A percentile compares a stretch with the other conserved stretches of the same genome.
Evolutionary conservation across 1,140 invertebrate species (phyloP).

Genomic region (Aphidius ervi): DNA sequence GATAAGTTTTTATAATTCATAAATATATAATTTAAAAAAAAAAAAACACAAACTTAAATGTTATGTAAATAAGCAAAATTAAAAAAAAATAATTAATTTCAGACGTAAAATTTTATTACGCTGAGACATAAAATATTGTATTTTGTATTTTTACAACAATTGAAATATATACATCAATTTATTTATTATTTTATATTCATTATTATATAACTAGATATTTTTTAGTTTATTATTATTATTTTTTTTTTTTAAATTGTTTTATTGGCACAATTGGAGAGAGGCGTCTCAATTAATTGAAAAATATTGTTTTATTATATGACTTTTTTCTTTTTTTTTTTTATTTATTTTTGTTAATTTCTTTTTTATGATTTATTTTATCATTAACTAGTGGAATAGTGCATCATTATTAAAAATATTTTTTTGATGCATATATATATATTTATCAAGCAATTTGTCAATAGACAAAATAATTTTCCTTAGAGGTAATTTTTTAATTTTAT

Average conservation of each 20-base stretch:
- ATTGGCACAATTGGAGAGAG: conserved; percentile 44
- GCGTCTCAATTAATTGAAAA: conserved; percentile 37
- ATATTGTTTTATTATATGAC: conserved; percentile 24
- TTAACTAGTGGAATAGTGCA: no score
- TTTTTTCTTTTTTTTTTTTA: conserved; percentile 11
- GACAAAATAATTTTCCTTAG: no score
- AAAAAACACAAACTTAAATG: not conserved
- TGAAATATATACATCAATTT: conserved; percentile 30
- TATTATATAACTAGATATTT: no score
- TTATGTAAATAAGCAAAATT: not conserved
- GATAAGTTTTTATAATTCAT: not conserved
- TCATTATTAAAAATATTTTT: not conserved
- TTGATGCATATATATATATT: conserved; percentile 2
- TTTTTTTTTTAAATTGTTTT: conserved; percentile 10
- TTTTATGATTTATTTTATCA: no score
- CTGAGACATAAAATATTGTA: conserved; percentile 15
- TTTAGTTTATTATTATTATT: conserved; percentile 38
- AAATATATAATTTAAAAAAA: not conserved
- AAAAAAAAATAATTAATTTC: no score
- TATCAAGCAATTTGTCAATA: not conserved
- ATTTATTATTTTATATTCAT: no score
- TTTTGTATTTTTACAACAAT: conserved; percentile 25
- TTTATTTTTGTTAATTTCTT: conserved; percentile 4
- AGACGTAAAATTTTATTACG: not conserved
- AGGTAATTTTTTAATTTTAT: not conserved